phyloP scores from a whole-genome alignment of 2,113 vertebrate genomes.

The Brachypteracias leptosomus region DNA sequence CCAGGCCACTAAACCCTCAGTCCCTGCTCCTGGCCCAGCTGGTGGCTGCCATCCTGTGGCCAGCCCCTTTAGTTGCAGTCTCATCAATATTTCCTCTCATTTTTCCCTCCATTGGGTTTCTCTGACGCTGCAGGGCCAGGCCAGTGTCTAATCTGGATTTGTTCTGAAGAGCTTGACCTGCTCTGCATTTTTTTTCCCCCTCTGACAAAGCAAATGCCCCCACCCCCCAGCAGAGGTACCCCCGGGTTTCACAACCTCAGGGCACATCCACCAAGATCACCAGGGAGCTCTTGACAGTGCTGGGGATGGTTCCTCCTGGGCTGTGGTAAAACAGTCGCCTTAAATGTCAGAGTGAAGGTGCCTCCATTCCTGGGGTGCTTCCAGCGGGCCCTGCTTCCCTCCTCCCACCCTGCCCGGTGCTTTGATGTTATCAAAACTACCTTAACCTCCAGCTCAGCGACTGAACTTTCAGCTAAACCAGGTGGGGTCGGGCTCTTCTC shows the following conservation, averaged over 20 bases:
- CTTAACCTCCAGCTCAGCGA: too few species aligned
- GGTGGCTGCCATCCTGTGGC: slow-evolving; percentile 2
- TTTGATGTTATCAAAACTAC: too few species aligned
- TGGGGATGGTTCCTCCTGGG: background rate
- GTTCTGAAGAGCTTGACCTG: too few species aligned
- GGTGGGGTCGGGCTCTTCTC: too few species aligned
- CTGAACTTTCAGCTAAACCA: too few species aligned
- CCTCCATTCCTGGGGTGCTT: background rate
- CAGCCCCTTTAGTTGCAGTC: fast-evolving
- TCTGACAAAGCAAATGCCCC: background rate
- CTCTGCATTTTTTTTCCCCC: too few species aligned
- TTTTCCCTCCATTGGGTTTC: background rate
- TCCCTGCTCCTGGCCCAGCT: background rate
- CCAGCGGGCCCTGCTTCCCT: background rate
- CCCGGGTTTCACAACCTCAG: background rate
- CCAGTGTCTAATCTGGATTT: fast-evolving
- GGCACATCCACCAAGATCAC: fast-evolving
- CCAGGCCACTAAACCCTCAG: fast-evolving
- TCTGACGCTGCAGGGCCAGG: background rate
- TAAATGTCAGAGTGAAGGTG: fast-evolving
- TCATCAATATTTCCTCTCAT: fast-evolving
- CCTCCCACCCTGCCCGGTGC: background rate
- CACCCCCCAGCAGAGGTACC: too few species aligned
- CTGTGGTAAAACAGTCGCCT: fast-evolving
- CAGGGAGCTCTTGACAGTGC: fast-evolving